phyloP scores from a whole-genome alignment of 2,888 invertebrate genomes.

The Cantharis rufa region DNA sequence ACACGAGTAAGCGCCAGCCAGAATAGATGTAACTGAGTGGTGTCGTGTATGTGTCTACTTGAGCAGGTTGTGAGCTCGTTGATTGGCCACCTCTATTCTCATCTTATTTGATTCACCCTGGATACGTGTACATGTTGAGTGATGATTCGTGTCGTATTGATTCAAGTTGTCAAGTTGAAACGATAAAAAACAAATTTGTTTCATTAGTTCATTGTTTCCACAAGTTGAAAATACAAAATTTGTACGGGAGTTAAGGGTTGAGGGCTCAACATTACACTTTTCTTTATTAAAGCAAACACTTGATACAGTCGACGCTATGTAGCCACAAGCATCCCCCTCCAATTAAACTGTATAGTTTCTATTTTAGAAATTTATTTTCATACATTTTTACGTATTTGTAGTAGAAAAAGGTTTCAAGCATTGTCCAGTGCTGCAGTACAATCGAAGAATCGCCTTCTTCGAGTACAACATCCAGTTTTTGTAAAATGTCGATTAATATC shows the following conservation, averaged over 20 bases:
- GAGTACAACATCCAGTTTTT: too few relatives aligned
- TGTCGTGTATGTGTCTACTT: conserved; percentile 67
- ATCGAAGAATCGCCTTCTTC: too few relatives aligned
- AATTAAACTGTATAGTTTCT: neutral
- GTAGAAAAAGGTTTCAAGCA: too few relatives aligned
- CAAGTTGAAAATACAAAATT: neutral
- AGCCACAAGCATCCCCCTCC: neutral
- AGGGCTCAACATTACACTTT: neutral
- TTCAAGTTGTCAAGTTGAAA: conserved; percentile 29
- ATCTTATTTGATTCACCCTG: conserved; percentile 92
- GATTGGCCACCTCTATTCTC: conserved; percentile 95
- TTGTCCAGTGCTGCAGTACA: too few relatives aligned
- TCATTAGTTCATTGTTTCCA: neutral
- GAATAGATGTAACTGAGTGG: conserved; percentile 40
- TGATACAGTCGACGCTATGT: neutral
- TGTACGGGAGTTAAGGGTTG: neutral
- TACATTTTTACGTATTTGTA: too few relatives aligned
- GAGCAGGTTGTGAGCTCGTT: conserved; percentile 94
- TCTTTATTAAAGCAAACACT: neutral
- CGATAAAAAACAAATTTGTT: conserved; percentile 13
- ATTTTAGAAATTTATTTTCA: too few relatives aligned
- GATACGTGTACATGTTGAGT: conserved; percentile 33
- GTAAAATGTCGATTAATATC: too few relatives aligned
- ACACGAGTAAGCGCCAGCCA: conserved; percentile 32
- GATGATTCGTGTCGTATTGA: conserved; percentile 18